Conservation (phyloP, 1,140 invertebrate genomes). For the Phortica variegata region DNA sequence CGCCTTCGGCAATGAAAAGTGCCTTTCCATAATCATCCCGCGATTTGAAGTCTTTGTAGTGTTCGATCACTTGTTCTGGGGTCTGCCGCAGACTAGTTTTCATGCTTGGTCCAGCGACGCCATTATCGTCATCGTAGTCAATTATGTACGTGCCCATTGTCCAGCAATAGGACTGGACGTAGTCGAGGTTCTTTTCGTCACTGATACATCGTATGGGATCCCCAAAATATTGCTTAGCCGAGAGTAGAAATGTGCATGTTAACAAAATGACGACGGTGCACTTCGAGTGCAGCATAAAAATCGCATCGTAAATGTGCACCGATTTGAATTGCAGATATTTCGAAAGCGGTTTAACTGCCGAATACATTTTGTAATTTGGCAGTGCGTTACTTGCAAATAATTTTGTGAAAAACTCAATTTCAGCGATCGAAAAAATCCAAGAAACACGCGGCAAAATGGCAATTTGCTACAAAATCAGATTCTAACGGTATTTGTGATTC, state of each 20-base stretch:
- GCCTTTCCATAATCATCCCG: neutral
- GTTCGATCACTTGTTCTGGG: neutral
- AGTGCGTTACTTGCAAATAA: no score
- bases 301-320: conserved; percentile 66
- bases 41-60: neutral
- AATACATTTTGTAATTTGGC: conserved; percentile 31
- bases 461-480: no score
- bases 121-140: conserved; percentile 57
- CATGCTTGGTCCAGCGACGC: conserved; percentile 20
- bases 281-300: conserved; percentile 70
- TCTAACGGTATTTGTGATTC: conserved; percentile 36
- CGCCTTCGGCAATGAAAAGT: conserved; percentile 14
- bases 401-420: no score
- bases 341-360: conserved; percentile 41
- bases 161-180: conserved; percentile 76
- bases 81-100: neutral
- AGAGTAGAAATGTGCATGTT: conserved; percentile 67
- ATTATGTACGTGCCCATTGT: conserved; percentile 74
- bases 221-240: conserved; percentile 72
- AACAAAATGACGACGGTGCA: conserved; percentile 66
- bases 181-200: conserved; percentile 59
- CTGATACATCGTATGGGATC: conserved; percentile 69
- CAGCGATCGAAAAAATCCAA: no score
- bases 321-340: conserved; percentile 63
- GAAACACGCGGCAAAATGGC: conserved; percentile 39